Base-by-base conservation (phyloP, 2,888 invertebrate genomes). In the Athetis lepigone region DNA sequence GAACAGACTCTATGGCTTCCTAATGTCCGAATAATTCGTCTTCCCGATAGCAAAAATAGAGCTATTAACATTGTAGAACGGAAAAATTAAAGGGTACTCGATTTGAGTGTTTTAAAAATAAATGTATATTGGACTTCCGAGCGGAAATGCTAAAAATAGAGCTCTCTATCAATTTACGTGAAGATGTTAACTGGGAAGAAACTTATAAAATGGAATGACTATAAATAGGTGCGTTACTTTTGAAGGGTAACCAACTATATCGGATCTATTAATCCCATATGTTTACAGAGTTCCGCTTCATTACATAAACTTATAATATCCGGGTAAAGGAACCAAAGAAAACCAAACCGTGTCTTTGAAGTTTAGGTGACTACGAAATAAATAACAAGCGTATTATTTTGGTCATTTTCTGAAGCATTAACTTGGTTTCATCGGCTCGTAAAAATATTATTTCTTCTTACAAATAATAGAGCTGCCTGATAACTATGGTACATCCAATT, bases 401-500 rank as follows among this genome's bases (percentile, higher is more conserved):
- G 4, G 4, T 1, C 1, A 18, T 39, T 50, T 36, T 36, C 27
- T 8, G 6, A 13, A 45, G 25, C 9, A 43, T 37, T 46, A 29
- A 23, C n/a, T 68, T 37, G 8, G 59, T 46, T 37, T 21, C 18
- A 55, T 11, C 8, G 27, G 40, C 45, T 55, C 50, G 25, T 50
- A n/a, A 72, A 51, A 65, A 33, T 27, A 13, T 42, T 51, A 36
- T 39, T 33, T 47, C 13, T 43, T 39, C 37, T n/a, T n/a, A 58
- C 39, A 57, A 52, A 52, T 43, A 40, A 19, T 51, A 66, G 8
- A 29, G 45, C 2, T 3, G 4, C 36, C 21, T 37, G 27, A 47
- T 39, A 42, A 43, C 33, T 9, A 21, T 23, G 21, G 33, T 25
- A 58, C 27, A 27, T 23, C 46, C 60, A 56, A 56, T 56, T 61